Evolutionary conservation across 2,797 vertebrate species (phyloP), one percentile per base, ranked within the genome.

Genomic region (Enteromius paludinosus): DNA sequence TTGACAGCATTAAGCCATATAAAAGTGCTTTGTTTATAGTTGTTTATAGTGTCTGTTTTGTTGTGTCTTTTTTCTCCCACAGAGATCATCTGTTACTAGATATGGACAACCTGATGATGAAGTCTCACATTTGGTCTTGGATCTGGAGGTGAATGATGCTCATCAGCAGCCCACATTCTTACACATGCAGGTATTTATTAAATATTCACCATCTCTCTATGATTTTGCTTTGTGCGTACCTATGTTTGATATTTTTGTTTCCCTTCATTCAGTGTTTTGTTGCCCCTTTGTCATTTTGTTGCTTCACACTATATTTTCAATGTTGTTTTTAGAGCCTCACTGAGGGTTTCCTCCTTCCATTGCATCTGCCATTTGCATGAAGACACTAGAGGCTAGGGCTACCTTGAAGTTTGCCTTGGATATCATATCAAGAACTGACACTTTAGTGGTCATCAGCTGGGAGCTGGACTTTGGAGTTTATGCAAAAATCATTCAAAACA

Each of bases 261-360:
- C 30, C 38, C 49, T 59, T 61, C n/a, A 59, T 76, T 81, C n/a
- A 11, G 33, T 56, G 54, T 79, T 87, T 79, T 84, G n/a, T 83
- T 86, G 35, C 35, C 43, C 43, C 76, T 84, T 59, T 84, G 47
- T 20, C 14, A 64, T 86, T 86, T 78, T 72, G 52, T 89, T 80
- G 66, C 84, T 73, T 85, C 78, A 85, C 76, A 41, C 41, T 79
- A 41, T 82, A 83, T 43, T 87, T 84, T 79, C 77, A 83, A 88
- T 88, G 85, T 87, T 89, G 66, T 90, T 95, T 92, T 86, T 94
- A 95, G 94, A 95, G 92, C 89, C 90, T 80, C 93, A 90, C 90
- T 92, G 93, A 91, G 90, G 83, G 90, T 85, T 90, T 89, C 83
- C 92, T 91, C 90, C 90, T 89, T 92, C 90, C 91, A 88, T 92